These are phyloP conservation scores for Rhadina sibilatrix DNA, from an alignment of 2,113 vertebrate species.

Conservation along the genomic window DNA sequence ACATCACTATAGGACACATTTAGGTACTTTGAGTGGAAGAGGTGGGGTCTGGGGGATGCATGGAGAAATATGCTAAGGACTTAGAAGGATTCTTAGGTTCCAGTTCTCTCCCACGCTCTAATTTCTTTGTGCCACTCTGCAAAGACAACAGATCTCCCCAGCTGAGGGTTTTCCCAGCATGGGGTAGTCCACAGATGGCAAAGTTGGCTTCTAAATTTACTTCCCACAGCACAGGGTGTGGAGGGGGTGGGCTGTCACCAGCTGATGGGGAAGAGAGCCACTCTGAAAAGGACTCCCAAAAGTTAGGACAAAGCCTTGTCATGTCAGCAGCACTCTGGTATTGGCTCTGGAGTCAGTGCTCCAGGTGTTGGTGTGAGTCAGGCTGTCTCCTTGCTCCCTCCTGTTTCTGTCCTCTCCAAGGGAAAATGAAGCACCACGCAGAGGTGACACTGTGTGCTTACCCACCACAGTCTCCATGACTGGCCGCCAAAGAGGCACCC, in stretches of 20 bases:
- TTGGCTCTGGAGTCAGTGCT: background rate
- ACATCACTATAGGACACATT: background rate
- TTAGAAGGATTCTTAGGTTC: constrained; percentile 1
- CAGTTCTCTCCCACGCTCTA: constrained; percentile 30
- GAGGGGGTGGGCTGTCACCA: constrained; percentile 21
- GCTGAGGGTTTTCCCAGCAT: constrained; percentile 61
- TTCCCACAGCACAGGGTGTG: constrained; percentile 43
- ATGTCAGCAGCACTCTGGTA: background rate
- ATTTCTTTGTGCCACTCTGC: background rate
- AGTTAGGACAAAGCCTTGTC: background rate
- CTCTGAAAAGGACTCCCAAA: background rate
- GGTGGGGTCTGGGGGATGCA: background rate
- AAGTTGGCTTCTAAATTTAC: constrained; percentile 52
- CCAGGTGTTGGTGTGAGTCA: background rate
- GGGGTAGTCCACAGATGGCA: constrained; percentile 61
- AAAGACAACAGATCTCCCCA: constrained; percentile 53
- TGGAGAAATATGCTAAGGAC: background rate
- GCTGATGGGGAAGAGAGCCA: background rate
- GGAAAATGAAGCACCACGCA: background rate
- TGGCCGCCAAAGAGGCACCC: background rate
- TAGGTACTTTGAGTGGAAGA: constrained; percentile 32
- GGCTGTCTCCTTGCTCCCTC: background rate
- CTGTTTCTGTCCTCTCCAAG: background rate
- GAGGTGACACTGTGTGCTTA: background rate
- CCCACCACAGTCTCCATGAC: background rate